Base-by-base conservation (phyloP, 1,140 invertebrate species). In the Zaprionus lachaisei region DNA sequence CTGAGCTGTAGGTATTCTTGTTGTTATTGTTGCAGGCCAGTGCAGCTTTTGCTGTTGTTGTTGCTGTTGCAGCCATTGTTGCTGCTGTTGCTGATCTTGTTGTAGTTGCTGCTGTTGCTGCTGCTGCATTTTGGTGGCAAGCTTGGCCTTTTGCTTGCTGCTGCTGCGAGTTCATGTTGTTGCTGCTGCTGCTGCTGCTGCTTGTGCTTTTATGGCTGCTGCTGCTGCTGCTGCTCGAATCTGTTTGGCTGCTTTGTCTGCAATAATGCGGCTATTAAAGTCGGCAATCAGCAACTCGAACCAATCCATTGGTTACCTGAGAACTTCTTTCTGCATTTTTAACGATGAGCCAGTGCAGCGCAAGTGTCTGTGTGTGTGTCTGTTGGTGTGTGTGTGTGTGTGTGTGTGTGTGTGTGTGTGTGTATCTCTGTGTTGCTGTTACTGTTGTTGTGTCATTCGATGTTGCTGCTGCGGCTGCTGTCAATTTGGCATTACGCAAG, bases 261-360 rank as follows among this genome's bases (percentile, higher is more conserved):
- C 85, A 85, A 85, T 85, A 85, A 85, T 85, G 83, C 83, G 80
- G 79, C 83, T 85, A 86, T 85, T 86, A 85, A 86, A 79, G 79
- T 82, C 72, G 63, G 83, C 83, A 84, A 84, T 83, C 81, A 84
- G 77, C 57, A 80, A 83, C 77, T 80, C 77, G 80, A 84, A 84
- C 81, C 81, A 84, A 84, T 84, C 81, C 81, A 84, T 84, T 84
- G 81, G 81, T 83, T 84, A 84, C 81, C 81, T 83, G 77, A 79
- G 72, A 66, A 70, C 51, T 82, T 69, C 38, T 56, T 56, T 49
- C 20, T 56, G n/a, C 64, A 57, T n/a, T 67, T 58, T 74, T 68
- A 68, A 74, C 72, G 60, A 70, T 26, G 34, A 24, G 26, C 34
- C 24, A 24, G 41, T 34, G 28, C 14, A 24, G 41, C 14, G 6